Percentiles rank a stretch among this genome's conserved stretches.
Conservation (phyloP, 92 coral and sea anemone genomes). For the Siderastrea radians region DNA sequence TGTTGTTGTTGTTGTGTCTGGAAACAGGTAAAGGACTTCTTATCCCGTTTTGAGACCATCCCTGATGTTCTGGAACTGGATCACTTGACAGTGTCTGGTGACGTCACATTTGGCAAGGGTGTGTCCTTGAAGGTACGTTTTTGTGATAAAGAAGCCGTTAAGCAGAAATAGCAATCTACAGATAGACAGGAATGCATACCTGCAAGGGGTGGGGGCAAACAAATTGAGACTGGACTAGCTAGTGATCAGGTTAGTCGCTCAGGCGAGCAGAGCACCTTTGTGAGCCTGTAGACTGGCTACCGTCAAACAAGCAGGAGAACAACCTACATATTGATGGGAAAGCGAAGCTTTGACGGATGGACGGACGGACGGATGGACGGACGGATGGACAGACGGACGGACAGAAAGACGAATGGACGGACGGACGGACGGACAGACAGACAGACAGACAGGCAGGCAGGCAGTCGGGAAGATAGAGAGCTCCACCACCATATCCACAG, state of each 20-base stretch:
- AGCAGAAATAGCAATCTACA: neutral
- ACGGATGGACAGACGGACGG: neutral
- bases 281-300: no score
- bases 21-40: constrained; percentile 89
- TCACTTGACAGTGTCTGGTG: constrained; percentile 98
- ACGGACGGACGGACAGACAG: neutral
- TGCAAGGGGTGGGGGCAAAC: no score
- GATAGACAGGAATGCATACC: neutral
- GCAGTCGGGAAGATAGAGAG: neutral
- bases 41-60: constrained; percentile 88
- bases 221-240: no score
- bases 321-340: no score
- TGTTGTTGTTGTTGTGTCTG: neutral
- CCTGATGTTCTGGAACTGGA: constrained; percentile 96
- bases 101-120: constrained; percentile 97
- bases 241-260: neutral
- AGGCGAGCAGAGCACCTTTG: neutral
- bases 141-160: neutral
- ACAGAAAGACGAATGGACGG: neutral
- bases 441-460: neutral
- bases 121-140: constrained; percentile 86
- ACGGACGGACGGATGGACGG: neutral
- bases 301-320: no score
- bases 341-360: no score
- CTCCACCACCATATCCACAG: neutral